Base-by-base conservation (phyloP, 2,113 vertebrate genomes). In the Aix galericulata region DNA sequence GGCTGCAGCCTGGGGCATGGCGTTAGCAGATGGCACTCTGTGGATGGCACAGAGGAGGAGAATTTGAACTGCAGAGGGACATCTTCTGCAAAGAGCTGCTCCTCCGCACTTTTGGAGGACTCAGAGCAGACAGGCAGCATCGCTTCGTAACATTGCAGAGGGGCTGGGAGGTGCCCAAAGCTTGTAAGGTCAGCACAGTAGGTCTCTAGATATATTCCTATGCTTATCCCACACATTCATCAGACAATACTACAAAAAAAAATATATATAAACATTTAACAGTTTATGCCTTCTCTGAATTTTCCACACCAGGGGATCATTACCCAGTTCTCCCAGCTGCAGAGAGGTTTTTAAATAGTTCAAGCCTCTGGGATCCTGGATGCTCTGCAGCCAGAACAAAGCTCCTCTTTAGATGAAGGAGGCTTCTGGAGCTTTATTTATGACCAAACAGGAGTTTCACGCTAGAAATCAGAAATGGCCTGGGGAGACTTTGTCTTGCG, bases 401-500 rank as follows among this genome's bases (percentile, higher is more conserved):
- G 63, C 68, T 89, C 72, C 22, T 38, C 52, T 91, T 94, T 63
- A 17, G 20, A 66, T 79, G 32, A 59, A 50, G 50, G 58, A 93
- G n/a, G 26, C 36, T 86, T 53, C 82, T 46, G 81, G 67, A 88
- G 46, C n/a, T 94, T 95, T 84, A 78, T 78, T 85, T 94, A 40
- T 63, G 46, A 74, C 75, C 76, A 76, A 74, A 76, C 32, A 34
- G 48, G 23, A 82, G 26, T 82, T 95, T 50, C 67, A 74, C 48
- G 62, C 48, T 75, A 36, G 34, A 55, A 95, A 84, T 46, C 74
- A 2, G 3, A 69, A 85, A 69, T 56, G 32, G 79, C 69, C 77
- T 75, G 50, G 38, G 78, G 48, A 86, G 77, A 69, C 55, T 66
- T 77, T 17, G 23, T 76, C 81, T 88, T 48, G 16, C 8, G 23